Base-by-base conservation (phyloP, 2,797 vertebrate genomes). In the Pteronotus mesoamericanus region DNA sequence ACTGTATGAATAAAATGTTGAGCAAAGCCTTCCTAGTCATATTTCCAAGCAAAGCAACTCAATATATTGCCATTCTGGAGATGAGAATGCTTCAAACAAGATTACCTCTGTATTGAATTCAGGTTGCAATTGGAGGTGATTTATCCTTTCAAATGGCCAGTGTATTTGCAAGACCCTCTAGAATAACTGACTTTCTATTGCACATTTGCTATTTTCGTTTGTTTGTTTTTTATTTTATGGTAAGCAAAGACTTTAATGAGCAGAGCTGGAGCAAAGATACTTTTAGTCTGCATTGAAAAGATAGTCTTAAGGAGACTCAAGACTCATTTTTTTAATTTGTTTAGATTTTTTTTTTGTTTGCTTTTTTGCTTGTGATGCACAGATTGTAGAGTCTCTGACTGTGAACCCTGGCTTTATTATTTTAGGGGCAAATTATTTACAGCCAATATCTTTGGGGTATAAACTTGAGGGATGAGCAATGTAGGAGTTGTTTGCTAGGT, bases 1-100 rank as follows among this genome's bases (percentile, higher is more conserved):
- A 85, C 64, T 72, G 3, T 68, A 93, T 91, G 84, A 96, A 92
- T 94, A 97, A 97, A 98, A 98, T 82, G 89, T 97, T 96, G 96
- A 97, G 68, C 77, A 93, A 97, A 96, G 53, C 29, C 77, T 98
- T 98, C 83, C 18, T 95, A 94, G 94, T 75, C 85, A 68, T 98
- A 97, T 97, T 98, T 97, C 77, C 71, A 87, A 94, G 74, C 29
- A 77, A 97, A 97, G 92, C 93, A 97, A 93, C 74, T 95, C 79
- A 74, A 4, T 61, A 7, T 55, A 71, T 57, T 92, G 57, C 78
- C 75, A 75, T 96, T 97, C 96, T 90, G 89, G 26, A 86, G 55
- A 19, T 46, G 72, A 84, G 78, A 97, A 94, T 88, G 44, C 53
- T 97, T 96, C 85, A 72, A 93, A 95, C 74, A 96, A 96, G 71